Base-by-base conservation (phyloP, 2,113 vertebrate genomes). In the Bufo gargarizans region DNA sequence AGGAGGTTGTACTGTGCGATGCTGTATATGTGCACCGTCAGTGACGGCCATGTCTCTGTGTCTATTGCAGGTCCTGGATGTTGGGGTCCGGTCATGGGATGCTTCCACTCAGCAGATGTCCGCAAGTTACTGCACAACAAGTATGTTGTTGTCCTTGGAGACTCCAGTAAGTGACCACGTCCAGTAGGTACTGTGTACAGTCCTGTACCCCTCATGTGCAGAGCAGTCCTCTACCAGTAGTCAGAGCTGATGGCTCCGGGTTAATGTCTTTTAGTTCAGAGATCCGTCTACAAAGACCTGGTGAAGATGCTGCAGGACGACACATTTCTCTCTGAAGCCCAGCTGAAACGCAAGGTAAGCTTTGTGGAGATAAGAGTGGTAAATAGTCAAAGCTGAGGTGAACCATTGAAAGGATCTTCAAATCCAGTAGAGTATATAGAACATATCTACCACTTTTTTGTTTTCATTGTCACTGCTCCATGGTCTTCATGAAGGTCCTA, bases 251-350 rank as follows among this genome's bases (percentile, higher is more conserved):
- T 9, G 10, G 3, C 10, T 71, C 22, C 22, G 17, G 43, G 33
- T 1, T 86, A 74, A 83, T 50, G 56, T 86, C 20, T 90, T 91
- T 47, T 69, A 95, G 95, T 96, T 84, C 96, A 96, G 89, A 91
- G 97, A 3, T 77, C 93, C 0, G 95, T 97, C 0, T 97, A 97
- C 90, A 97, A 97, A 89, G 96, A 97, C 90, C 90, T 97, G 79
- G 95, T 97, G 77, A 61, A 95, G n/a, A 89, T 97, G n/a, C 71
- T 97, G 45, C 96, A 96, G 90, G 94, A 89, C 53, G 96, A 96
- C 6, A 86, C 69, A 3, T 94, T 93, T 65, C 93, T 97, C n/a
- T 91, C 89, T 0, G 0, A 2, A 1, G 65, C 4, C 0, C 96
- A 97, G 77, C 94, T 97, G 0, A 95, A 88, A 88, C 76, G 6